Base-by-base conservation (phyloP, 2,888 invertebrate species). In the Oscheius sp. region DNA sequence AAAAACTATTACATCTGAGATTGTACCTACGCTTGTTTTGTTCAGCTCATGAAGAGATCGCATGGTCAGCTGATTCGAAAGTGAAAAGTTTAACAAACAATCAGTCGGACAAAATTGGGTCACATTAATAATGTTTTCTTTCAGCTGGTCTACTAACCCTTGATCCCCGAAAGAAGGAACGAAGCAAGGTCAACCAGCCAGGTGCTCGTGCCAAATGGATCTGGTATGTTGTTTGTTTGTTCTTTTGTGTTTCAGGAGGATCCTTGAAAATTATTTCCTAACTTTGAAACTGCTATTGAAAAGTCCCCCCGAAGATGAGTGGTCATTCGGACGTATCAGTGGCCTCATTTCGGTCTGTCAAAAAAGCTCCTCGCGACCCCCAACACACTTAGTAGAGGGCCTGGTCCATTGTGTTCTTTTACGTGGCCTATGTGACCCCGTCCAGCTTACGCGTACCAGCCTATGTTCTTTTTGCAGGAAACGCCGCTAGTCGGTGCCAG, bases 181-280 rank as follows among this genome's bases (percentile, higher is more conserved):
- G 85, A 50, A 84, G 78, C 65, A 85, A 85, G 69, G 80, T 84
- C 48, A 85, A 83, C 69, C 85, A 86, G 70, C 82, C 82, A 17
- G 85, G 85, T 53, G 85, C 85, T n/a, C 74, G 85, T 61, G 82
- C 84, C 15, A 86, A 84, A 76, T 86, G 85, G 85, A 84, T 84
- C 66, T 85, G 85, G 85, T 75, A 46, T 48, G 42, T 68, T 66
- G 39, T 48, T 31, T 29, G 23, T 29, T 33, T 48, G 15, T 15
- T 58, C 42, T 15, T 58, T 23, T 37, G 6, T 15, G n/a, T n/a
- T n/a, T n/a, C n/a, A n/a, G 0, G 23, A n/a, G n/a, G 6, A 23
- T 23, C 12, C 48, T 20, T 48, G 20, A 2, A 12, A 25, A 20
- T 52, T n/a, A 25, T 25, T 31, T 20, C 42, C 12, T 42, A 3